These are phyloP conservation scores for Kryphioiulus occultus DNA, from an alignment of 2,888 invertebrate species.

Conservation along the genomic window DNA sequence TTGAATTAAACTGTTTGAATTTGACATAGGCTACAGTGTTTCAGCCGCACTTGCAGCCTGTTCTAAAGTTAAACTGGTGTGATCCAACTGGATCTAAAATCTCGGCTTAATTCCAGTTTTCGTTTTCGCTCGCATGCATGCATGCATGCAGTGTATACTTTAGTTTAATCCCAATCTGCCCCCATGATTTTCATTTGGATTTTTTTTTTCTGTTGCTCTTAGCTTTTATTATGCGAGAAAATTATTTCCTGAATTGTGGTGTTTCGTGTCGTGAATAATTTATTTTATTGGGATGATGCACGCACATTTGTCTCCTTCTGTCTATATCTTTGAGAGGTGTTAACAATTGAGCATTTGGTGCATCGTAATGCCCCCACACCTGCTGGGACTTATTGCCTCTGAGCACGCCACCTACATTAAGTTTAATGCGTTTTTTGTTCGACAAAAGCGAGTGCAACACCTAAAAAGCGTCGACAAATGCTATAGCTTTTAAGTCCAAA, in stretches of 20 bases:
- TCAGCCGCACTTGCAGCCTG: too few relatives aligned
- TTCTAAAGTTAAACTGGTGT: too few relatives aligned
- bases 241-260: neutral
- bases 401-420: constrained; percentile 28
- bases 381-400: constrained; percentile 4
- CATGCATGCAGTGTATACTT: neutral
- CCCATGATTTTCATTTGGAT: neutral
- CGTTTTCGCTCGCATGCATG: neutral
- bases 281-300: neutral
- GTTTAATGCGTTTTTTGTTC: constrained; percentile 8
- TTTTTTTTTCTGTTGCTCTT: neutral
- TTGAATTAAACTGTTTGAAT: too few relatives aligned
- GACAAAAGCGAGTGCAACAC: neutral
- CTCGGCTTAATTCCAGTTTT: too few relatives aligned
- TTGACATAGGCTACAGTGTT: too few relatives aligned
- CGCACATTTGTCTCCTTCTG: neutral
- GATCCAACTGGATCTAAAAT: too few relatives aligned
- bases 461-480: neutral
- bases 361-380: constrained; percentile 11
- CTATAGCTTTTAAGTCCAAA: neutral
- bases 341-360: constrained; percentile 8
- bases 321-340: neutral
- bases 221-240: neutral
- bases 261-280: constrained; percentile 36
- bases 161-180: neutral